Percentiles rank a stretch among this genome's conserved stretches.
Conservation (phyloP, 2,888 invertebrate genomes). For the Drosophila kuntzei region DNA sequence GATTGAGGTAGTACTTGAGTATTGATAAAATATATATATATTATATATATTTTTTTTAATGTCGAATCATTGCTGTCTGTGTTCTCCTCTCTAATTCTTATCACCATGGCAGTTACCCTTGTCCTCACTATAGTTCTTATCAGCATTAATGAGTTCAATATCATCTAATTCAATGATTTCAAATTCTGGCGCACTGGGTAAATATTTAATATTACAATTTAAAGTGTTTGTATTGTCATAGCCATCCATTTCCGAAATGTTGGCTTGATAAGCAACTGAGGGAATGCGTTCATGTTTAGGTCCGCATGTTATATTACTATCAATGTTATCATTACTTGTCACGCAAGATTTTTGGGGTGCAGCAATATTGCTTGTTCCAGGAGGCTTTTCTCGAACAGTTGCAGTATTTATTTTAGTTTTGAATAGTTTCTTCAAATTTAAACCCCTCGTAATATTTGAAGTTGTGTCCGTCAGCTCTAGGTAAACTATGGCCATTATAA, state of each 20-base stretch:
- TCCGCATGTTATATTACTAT: too few species aligned
- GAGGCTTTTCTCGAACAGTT: neutral
- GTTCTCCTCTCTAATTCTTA: neutral
- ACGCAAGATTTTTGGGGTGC: neutral
- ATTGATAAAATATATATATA: constrained; percentile 1
- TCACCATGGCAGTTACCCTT: neutral
- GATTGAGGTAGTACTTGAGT: constrained; percentile 16
- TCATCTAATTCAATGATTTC: neutral
- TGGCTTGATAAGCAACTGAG: neutral
- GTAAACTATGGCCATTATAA: neutral
- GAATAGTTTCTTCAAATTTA: neutral
- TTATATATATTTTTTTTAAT: neutral
- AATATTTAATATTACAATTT: neutral
- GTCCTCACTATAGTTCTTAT: neutral
- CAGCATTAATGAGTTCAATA: neutral
- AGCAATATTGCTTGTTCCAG: neutral
- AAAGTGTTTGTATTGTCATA: neutral
- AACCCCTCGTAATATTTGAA: neutral
- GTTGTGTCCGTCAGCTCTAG: neutral
- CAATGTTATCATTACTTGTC: neutral
- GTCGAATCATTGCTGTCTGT: neutral
- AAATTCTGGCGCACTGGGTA: neutral
- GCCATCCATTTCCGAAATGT: neutral
- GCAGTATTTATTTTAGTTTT: neutral
- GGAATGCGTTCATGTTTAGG: too few species aligned